phyloP scores from a whole-genome alignment of 2,797 vertebrate species.

The Pangasius djambal region DNA sequence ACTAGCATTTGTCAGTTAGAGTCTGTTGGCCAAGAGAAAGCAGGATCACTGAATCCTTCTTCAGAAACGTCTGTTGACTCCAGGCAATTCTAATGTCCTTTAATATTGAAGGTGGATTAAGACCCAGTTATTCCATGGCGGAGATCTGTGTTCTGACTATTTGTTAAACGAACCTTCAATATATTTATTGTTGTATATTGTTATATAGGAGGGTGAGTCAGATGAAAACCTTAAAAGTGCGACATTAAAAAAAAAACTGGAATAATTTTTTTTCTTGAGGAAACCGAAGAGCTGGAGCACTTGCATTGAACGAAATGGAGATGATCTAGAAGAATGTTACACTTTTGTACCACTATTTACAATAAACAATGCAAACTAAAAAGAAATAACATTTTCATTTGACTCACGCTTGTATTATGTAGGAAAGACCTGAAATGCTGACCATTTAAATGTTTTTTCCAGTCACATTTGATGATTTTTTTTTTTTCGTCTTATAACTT shows the following conservation, averaged over 20 bases:
- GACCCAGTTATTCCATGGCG: not conserved
- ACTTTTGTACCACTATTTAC: not conserved
- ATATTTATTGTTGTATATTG: not conserved
- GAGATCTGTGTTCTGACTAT: not conserved
- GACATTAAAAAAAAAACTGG: not conserved
- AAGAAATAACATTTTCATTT: not conserved
- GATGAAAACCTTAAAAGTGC: not conserved
- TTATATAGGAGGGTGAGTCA: not conserved
- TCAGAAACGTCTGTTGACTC: slow-evolving; percentile 5
- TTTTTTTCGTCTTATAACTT: not conserved
- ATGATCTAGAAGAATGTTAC: not conserved
- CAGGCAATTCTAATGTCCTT: not conserved
- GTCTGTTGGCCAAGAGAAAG: not conserved
- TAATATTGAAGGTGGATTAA: not conserved
- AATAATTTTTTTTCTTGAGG: not conserved
- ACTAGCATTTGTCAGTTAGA: slow-evolving; percentile 12
- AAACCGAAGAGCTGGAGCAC: not conserved
- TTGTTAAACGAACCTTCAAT: not conserved
- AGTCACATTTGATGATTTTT: not conserved
- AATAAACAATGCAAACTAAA: not conserved
- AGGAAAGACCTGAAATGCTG: not conserved
- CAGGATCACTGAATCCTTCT: not conserved
- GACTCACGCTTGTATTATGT: not conserved
- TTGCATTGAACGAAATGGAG: not conserved
- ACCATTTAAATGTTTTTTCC: not conserved